phyloP scores from a whole-genome alignment of 2,797 vertebrate species.

The Tenualosa thibaudeaui region DNA sequence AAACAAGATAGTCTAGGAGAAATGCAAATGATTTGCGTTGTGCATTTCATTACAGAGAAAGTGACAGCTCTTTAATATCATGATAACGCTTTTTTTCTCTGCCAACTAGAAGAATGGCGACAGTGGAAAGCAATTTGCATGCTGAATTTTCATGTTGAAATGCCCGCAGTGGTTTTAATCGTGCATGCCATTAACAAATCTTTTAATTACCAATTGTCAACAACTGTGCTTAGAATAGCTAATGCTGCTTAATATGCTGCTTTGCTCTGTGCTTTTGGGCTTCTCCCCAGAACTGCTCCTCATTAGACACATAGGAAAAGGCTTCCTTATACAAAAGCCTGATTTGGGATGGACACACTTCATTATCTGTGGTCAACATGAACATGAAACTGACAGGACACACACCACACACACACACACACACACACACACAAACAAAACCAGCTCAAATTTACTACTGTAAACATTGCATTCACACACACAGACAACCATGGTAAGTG shows the following conservation, averaged over 20 bases:
- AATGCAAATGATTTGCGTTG: constrained; percentile 71
- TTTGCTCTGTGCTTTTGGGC: constrained; percentile 60
- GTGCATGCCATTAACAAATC: constrained; percentile 73
- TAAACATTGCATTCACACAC: too few relatives aligned
- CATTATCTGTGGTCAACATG: not conserved
- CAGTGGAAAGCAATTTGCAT: constrained; percentile 72
- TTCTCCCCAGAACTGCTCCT: constrained; percentile 53
- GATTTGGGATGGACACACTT: constrained; percentile 5
- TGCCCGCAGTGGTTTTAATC: constrained; percentile 75
- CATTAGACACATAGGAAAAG: constrained; percentile 41
- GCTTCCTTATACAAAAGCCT: not conserved
- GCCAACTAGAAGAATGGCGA: constrained; percentile 58
- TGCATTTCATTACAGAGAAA: constrained; percentile 69
- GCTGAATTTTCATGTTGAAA: constrained; percentile 70
- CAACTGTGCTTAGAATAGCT: constrained; percentile 69
- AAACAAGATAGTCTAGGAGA: constrained; percentile 70
- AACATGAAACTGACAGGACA: not conserved
- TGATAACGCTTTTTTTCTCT: constrained; percentile 64
- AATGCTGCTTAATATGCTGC: constrained; percentile 57
- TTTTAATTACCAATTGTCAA: constrained; percentile 79
- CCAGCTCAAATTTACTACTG: too few relatives aligned
- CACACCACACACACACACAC: not conserved
- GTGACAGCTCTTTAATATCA: constrained; percentile 74
- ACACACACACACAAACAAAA: not conserved
- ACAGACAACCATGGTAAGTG: too few relatives aligned